Conservation (phyloP, 2,113 vertebrate species). For the Zosterops borbonicus region DNA sequence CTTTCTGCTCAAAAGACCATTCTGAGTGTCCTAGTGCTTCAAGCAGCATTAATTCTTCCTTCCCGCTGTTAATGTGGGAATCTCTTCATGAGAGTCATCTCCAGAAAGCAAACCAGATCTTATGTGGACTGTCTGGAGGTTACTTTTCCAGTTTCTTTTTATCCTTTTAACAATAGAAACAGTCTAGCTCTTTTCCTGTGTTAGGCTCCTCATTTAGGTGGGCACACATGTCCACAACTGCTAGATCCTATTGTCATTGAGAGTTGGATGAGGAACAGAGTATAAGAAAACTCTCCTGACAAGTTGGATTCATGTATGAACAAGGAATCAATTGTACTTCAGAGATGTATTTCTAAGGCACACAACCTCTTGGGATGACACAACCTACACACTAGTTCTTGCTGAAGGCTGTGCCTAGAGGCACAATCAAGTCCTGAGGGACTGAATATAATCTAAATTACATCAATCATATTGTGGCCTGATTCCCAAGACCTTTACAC, state of each 20-base stretch:
- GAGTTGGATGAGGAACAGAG: not conserved
- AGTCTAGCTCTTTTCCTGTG: not conserved
- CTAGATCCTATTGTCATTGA: not conserved
- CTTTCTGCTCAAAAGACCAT: not conserved
- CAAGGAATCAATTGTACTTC: constrained; percentile 17
- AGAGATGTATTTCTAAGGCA: not conserved
- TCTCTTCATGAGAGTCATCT: not conserved
- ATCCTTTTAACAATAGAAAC: not conserved
- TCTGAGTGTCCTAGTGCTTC: not conserved
- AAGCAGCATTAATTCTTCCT: not conserved
- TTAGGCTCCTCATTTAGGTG: not conserved
- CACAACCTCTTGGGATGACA: not conserved
- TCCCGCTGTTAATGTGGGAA: not conserved
- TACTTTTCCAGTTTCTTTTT: not conserved
- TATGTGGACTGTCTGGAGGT: not conserved
- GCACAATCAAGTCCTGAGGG: not conserved
- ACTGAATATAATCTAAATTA: constrained; percentile 3
- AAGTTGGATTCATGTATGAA: constrained; percentile 1
- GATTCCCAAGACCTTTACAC: not conserved
- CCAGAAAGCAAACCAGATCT: not conserved
- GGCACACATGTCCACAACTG: not conserved
- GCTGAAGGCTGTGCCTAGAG: constrained; percentile 26
- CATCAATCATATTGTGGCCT: not conserved
- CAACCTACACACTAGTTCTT: not conserved
- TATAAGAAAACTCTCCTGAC: not conserved